Percentiles rank a stretch among this genome's conserved stretches.
phyloP scores from a whole-genome alignment of 2,797 vertebrate species.

The Acrossocheilus wenchowensis region DNA sequence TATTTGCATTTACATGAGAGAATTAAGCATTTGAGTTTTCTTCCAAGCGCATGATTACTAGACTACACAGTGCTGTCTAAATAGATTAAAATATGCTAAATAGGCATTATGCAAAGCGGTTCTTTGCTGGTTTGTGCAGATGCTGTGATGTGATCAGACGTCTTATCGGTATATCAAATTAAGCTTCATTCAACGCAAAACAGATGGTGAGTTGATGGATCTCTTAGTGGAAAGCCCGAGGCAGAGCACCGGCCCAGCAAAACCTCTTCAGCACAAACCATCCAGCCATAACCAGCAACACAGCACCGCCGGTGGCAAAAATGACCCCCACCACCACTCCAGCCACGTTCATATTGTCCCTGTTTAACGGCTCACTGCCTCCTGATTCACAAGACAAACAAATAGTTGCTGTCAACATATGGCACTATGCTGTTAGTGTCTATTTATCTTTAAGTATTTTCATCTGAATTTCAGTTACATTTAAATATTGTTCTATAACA shows the following conservation, averaged over 20 bases:
- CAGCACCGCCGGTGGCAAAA: slow-evolving; percentile 68
- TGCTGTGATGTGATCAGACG: slow-evolving; percentile 25
- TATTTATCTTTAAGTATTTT: not conserved
- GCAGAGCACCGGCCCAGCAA: slow-evolving; percentile 56
- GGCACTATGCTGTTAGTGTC: not conserved
- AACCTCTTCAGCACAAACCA: slow-evolving; percentile 77
- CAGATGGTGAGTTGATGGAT: slow-evolving; percentile 39
- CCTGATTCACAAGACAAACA: slow-evolving; percentile 56
- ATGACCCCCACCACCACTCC: slow-evolving; percentile 70
- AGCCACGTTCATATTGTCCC: slow-evolving; percentile 50
- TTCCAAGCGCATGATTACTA: not conserved
- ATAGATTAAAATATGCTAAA: slow-evolving; percentile 40
- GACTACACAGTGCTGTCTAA: slow-evolving; percentile 24
- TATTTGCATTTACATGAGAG: slow-evolving; percentile 10
- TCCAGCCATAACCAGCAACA: slow-evolving; percentile 68
- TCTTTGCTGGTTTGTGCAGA: slow-evolving; percentile 12
- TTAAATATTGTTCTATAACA: not conserved
- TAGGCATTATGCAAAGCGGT: slow-evolving; percentile 28
- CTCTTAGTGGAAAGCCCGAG: slow-evolving; percentile 61
- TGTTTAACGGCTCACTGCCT: slow-evolving; percentile 15
- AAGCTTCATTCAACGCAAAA: slow-evolving; percentile 25
- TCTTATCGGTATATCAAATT: slow-evolving; percentile 37
- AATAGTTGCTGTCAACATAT: not conserved
- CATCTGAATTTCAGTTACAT: not conserved
- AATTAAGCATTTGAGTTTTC: not conserved